Base-by-base conservation (phyloP, 2,113 vertebrate species). In the Marmota flaviventris region DNA sequence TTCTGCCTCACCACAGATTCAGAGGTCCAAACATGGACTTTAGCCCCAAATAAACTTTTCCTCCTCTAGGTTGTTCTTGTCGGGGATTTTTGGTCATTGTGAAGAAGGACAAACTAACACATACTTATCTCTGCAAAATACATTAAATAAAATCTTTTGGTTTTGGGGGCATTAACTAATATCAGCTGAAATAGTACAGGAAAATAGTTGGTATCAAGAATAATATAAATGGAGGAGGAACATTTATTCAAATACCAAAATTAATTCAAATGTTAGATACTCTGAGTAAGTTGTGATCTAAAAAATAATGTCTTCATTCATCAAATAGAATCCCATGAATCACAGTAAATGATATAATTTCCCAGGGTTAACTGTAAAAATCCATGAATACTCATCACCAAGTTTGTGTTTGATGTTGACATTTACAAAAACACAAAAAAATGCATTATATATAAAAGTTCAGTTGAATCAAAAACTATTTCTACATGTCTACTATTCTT, bases 401-500 rank as follows among this genome's bases (percentile, higher is more conserved):
- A 70, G 2, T 14, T 17, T 85, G 10, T 24, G 86, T 92, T 93
- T 90, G 75, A 95, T 72, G 42, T 87, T 53, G 32, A 17, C n/a
- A 56, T 89, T 96, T 92, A 61, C 3, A 81, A 61, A 39, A 89
- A 83, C 4, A 92, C 53, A 91, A 76, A 76, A 45, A 89, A 86
- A 79, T 70, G n/a, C 27, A 89, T 93, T 93, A 32, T 75, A 91
- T 76, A 2, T 45, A 48, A 32, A 95, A 39, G 13, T 67, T 97
- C 34, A 77, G 81, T 79, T 73, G 16, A 95, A 13, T 88, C 93
- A 88, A 48, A 90, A 75, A 84, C 65, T 67, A 85, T 84, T 96
- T 97, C 81, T 37, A 84, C 82, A 93, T 92, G 86, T 91, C 70
- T 81, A 63, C 90, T 90, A 82, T 37, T 22, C 32, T 81, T 92